phyloP scores from a whole-genome alignment of 2,888 invertebrate species.

The Tetrapedia diversipes region DNA sequence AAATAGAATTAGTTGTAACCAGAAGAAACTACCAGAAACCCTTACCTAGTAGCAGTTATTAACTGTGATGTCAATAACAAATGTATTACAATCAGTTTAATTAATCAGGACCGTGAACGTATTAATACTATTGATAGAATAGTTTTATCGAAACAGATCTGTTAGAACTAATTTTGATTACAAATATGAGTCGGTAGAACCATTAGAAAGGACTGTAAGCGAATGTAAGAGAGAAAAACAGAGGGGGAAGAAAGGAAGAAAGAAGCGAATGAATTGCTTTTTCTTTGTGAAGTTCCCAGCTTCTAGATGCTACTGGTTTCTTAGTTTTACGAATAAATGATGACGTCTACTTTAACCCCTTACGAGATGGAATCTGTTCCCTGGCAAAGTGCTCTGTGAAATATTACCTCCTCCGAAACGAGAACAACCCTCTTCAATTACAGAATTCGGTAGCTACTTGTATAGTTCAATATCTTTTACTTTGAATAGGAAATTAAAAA shows the following conservation, averaged over 20 bases:
- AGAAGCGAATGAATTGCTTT: slow-evolving; percentile 38
- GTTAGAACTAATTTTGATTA: too few relatives aligned
- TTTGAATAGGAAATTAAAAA: too few relatives aligned
- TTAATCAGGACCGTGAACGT: too few relatives aligned
- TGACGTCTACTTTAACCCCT: slow-evolving; percentile 24
- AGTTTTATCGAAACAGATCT: too few relatives aligned
- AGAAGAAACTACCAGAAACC: too few relatives aligned
- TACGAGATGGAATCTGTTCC: slow-evolving; percentile 23
- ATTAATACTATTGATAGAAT: too few relatives aligned
- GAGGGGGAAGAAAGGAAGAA: neutral
- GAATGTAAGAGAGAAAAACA: too few relatives aligned
- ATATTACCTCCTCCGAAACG: neutral
- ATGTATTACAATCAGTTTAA: too few relatives aligned
- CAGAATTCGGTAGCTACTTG: neutral
- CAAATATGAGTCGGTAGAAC: too few relatives aligned
- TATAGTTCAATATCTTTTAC: neutral
- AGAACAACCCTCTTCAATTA: neutral
- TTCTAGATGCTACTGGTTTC: slow-evolving; percentile 5
- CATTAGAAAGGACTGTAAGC: slow-evolving; percentile 49
- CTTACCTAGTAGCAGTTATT: too few relatives aligned
- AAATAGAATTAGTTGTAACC: too few relatives aligned
- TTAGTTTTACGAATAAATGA: neutral
- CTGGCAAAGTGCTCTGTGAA: neutral
- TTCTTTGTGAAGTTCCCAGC: slow-evolving; percentile 19
- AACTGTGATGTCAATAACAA: too few relatives aligned